These are phyloP conservation scores for Seira musarum DNA, from an alignment of 2,888 invertebrate species.

Conservation along the genomic window DNA sequence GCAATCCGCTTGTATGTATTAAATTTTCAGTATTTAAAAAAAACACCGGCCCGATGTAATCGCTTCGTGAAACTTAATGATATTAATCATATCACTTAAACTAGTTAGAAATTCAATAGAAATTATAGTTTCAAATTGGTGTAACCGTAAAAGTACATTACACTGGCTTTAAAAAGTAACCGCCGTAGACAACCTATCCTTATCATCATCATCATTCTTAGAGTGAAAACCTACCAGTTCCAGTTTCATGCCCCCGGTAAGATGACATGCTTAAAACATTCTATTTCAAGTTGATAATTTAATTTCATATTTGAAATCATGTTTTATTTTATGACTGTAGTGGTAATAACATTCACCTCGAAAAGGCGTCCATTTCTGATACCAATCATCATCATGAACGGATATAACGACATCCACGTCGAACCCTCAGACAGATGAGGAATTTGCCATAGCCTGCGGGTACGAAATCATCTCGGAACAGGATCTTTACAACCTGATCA, in stretches of 20 bases:
- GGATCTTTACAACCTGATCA: conserved; percentile 26
- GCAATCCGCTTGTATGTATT: too few species aligned
- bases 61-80: too few species aligned
- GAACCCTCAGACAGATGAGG: conserved; percentile 43
- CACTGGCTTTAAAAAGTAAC: conserved; percentile 44
- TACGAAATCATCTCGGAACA: conserved; percentile 49
- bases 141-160: conserved; percentile 21
- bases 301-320: neutral
- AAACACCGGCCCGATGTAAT: too few species aligned
- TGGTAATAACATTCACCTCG: conserved; percentile 21
- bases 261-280: neutral
- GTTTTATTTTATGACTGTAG: neutral
- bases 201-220: conserved; percentile 27
- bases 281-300: neutral
- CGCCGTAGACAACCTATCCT: conserved; percentile 24
- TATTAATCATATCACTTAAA: neutral
- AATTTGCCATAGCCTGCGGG: conserved; percentile 42
- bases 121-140: too few species aligned
- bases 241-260: conserved; percentile 29
- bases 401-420: conserved; percentile 38
- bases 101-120: neutral
- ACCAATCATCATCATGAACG: conserved; percentile 50
- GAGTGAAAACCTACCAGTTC: conserved; percentile 31
- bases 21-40: too few species aligned
- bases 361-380: conserved; percentile 42